Base-by-base conservation (phyloP, 2,797 vertebrate species). In the Miichthys miiuy region DNA sequence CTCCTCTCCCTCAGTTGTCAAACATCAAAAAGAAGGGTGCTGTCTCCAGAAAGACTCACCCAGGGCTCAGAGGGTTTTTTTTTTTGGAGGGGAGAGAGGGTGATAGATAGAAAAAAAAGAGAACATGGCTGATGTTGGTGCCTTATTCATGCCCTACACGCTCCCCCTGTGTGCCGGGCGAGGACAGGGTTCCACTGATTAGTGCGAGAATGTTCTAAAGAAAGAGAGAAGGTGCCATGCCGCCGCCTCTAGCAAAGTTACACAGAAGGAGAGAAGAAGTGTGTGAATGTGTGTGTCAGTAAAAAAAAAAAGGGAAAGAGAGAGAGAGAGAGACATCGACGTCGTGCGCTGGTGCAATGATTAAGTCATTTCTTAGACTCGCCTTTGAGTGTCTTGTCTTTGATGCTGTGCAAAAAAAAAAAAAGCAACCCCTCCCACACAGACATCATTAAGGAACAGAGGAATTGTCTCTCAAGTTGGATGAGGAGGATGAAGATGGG, bases 1-100 rank as follows among this genome's bases (percentile, higher is more conserved):
- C 80, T 61, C 51, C 75, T 75, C 86, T 77, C 86, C 64, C 84
- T 87, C 81, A 89, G 84, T 85, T 92, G 91, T 91, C 89, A 91
- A 87, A 93, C 91, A 94, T 94, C 91, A 94, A 94, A 94, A 90
- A 91, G 84, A 88, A 88, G 87, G 77, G 83, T 79, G 82, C 85
- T 81, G 80, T 94, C 91, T 93, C 87, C 82, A 91, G 87, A 93
- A 91, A 91, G 79, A 80, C 83, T 86, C 83, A 88, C 65, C 72
- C 77, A 64, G 77, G 70, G 88, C 87, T 87, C 78, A 41, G 63
- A 84, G 76, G 68, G 66, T 77, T 51, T 18, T 23, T 12, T n/a
- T 38, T 46, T 47, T 25, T 30, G 13, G 11, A 12, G 11, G 0
- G 1, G 7, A 60, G 12, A 6, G 50, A 18, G 60, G 62, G 61